A percentile compares a stretch with the other conserved stretches of the same genome.
Evolutionary conservation across 1,140 invertebrate genomes (phyloP).

Genomic region (Ips typographus): DNA sequence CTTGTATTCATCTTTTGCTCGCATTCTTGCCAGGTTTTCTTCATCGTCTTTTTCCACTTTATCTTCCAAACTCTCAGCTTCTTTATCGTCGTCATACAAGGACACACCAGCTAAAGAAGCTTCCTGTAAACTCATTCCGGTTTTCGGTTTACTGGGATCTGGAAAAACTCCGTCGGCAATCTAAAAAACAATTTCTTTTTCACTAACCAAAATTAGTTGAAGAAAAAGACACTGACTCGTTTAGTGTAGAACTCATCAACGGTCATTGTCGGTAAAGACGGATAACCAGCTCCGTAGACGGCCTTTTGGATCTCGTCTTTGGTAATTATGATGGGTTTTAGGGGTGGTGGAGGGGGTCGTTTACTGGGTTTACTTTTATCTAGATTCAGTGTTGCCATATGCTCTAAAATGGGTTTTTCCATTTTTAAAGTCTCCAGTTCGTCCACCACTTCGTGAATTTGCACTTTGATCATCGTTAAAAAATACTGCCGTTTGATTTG

Average conservation of each 20-base stretch:
- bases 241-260: conserved; percentile 96
- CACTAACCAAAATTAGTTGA: not conserved
- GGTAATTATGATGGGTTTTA: conserved; percentile 94
- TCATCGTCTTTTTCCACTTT: conserved; percentile 74
- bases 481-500: conserved; percentile 83
- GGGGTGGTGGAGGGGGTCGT: conserved; percentile 54
- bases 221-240: conserved; percentile 62
- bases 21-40: conserved; percentile 64
- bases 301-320: conserved; percentile 86
- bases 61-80: conserved; percentile 57
- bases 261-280: conserved; percentile 85
- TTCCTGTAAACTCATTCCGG: conserved; percentile 47
- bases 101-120: conserved; percentile 48
- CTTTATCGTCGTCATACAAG: conserved; percentile 54
- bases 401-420: conserved; percentile 73
- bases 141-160: conserved; percentile 47
- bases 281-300: conserved; percentile 93
- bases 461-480: conserved; percentile 73
- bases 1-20: conserved; percentile 89
- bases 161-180: conserved; percentile 64
- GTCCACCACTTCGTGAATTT: conserved; percentile 72
- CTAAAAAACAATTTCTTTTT: conserved; percentile 16
- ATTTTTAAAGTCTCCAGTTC: conserved; percentile 73
- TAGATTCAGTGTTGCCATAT: conserved; percentile 62
- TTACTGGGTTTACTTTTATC: conserved; percentile 50